These are phyloP conservation scores for Drosophila tanythrix DNA, from an alignment of 2,888 invertebrate genomes.

Conservation along the genomic window DNA sequence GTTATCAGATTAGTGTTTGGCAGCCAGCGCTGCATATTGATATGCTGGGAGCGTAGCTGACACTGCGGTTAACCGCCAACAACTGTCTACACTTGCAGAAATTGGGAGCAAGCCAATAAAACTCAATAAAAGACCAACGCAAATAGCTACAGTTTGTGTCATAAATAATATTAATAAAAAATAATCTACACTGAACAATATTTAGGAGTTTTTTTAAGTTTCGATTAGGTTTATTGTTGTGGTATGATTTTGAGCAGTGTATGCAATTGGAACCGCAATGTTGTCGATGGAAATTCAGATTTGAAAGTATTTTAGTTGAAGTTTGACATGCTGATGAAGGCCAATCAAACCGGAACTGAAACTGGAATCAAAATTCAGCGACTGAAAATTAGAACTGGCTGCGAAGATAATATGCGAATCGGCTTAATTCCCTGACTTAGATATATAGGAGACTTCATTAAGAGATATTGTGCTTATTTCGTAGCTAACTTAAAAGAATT, in stretches of 20 bases:
- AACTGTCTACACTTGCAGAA: slow-evolving; percentile 25
- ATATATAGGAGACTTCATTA: no score
- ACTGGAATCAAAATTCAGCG: no score
- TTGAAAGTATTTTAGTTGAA: no score
- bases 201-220: background rate
- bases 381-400: background rate
- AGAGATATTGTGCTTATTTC: no score
- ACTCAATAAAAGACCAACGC: background rate
- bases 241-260: background rate
- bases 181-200: background rate
- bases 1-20: slow-evolving; percentile 59
- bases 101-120: background rate
- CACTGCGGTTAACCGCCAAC: slow-evolving; percentile 52
- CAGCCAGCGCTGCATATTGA: slow-evolving; percentile 52
- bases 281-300: background rate
- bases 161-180: background rate
- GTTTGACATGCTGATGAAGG: background rate
- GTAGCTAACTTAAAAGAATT: no score
- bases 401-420: background rate
- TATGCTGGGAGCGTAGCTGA: slow-evolving; percentile 59
- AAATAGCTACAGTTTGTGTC: background rate
- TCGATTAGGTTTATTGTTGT: background rate
- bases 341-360: background rate
- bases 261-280: background rate
- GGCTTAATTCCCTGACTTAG: no score